A percentile compares a stretch with the other conserved stretches of the same genome.
Evolutionary conservation across 2,888 invertebrate genomes (phyloP).

Genomic region (Sisyra nigra): DNA sequence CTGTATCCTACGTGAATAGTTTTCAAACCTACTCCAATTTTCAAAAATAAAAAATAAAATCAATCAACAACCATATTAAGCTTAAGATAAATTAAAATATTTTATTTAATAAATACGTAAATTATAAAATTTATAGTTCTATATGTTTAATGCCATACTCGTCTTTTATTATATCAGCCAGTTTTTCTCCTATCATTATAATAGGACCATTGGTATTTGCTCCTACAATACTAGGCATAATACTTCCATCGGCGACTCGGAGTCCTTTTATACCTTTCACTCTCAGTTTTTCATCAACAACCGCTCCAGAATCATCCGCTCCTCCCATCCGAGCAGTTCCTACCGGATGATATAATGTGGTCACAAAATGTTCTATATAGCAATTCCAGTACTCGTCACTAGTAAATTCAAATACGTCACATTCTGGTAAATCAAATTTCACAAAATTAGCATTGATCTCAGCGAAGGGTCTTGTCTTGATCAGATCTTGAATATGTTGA

Average conservation of each 20-base stretch:
- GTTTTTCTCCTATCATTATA: slow-evolving; percentile 28
- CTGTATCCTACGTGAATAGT: too few relatives aligned
- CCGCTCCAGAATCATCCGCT: slow-evolving; percentile 27
- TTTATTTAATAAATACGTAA: too few relatives aligned
- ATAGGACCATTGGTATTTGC: slow-evolving; percentile 36
- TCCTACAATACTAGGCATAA: slow-evolving; percentile 34
- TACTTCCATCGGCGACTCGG: slow-evolving; percentile 33
- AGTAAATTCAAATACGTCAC: slow-evolving; percentile 20
- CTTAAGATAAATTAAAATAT: too few relatives aligned
- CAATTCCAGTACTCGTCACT: slow-evolving; percentile 38
- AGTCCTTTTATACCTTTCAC: slow-evolving; percentile 36
- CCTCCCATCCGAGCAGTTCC: slow-evolving; percentile 65
- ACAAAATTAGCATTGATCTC: slow-evolving; percentile 21
- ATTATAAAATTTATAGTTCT: neutral
- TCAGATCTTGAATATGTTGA: slow-evolving; percentile 25
- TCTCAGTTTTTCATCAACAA: slow-evolving; percentile 32
- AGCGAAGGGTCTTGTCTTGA: slow-evolving; percentile 26
- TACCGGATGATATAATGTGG: slow-evolving; percentile 47
- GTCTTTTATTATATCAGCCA: slow-evolving; percentile 21
- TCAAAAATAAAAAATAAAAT: too few relatives aligned
- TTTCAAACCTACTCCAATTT: too few relatives aligned
- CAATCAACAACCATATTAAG: too few relatives aligned
- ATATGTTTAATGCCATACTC: slow-evolving; percentile 6
- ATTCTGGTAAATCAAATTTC: slow-evolving; percentile 24
- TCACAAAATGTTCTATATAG: slow-evolving; percentile 33